Base-by-base conservation (phyloP, 2,797 vertebrate species). In the Characodon lateralis region DNA sequence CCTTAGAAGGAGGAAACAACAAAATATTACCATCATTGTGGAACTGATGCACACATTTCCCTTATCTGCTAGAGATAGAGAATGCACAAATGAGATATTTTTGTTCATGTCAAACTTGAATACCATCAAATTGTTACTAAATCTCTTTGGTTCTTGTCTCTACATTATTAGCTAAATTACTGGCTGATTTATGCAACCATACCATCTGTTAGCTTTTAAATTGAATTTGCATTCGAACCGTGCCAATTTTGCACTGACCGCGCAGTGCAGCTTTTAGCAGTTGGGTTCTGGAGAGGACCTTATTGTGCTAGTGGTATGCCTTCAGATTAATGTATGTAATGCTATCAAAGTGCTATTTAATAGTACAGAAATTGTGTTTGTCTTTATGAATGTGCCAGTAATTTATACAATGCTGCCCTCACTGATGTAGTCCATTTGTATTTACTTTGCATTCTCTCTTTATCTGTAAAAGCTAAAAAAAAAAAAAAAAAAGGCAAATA, bases 201-300 rank as follows among this genome's bases (percentile, higher is more conserved):
- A 58, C 56, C 56, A 58, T 26, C 56, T 58, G 56, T 26, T 26
- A 26, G 53, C 53, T 55, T 24, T 22, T 22, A 55, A 22, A 55
- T 24, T 2, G 5, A 56, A 6, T 46, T 14, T 16, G 41, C 10
- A 63, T 3, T 69, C n/a, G 12, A 59, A 68, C 2, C 20, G 39
- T 51, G 48, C 13, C 9, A 2, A 43, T 58, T 59, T 48, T 35
- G 13, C 18, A 16, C 10, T 13, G 24, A 78, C 78, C 74, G 76
- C 78, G 83, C 83, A 81, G 80, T 89, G 81, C 84, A 90, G 83
- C 77, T 86, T 78, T 70, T n/a, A 76, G 55, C 66, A 22, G 65
- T 78, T 1, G 20, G 75, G 10, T 78, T 74, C 73, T 79, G 73
- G 6, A 65, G 8, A 77, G 73, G 76, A 48, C 56, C 78, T 39